Percentiles rank a stretch among this genome's conserved stretches.
Conservation (phyloP, 2,113 vertebrate genomes). For the Bubalus kerabau region DNA sequence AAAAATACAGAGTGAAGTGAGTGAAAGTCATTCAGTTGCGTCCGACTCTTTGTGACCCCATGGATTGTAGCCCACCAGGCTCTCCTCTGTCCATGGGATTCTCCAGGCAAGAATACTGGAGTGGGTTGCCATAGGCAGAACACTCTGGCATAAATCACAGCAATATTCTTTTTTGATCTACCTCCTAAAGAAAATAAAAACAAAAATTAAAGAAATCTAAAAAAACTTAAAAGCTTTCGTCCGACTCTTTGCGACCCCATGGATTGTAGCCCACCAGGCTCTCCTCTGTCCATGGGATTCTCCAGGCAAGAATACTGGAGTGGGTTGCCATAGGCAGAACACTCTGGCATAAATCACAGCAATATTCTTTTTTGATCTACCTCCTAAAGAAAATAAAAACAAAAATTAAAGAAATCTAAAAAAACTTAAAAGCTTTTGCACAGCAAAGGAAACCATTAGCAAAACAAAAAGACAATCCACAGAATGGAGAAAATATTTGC, state of each 20-base stretch:
- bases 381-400: not conserved
- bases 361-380: not conserved
- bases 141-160: not conserved
- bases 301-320: not conserved
- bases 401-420: not conserved
- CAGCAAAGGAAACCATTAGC: not conserved
- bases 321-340: not conserved
- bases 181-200: not conserved
- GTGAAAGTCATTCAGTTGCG: rapidly evolving
- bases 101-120: not conserved
- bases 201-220: not conserved
- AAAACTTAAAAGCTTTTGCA: not conserved
- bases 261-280: not conserved
- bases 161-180: not conserved
- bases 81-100: not conserved
- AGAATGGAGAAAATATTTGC: not conserved
- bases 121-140: not conserved
- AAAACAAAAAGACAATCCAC: not conserved
- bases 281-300: not conserved
- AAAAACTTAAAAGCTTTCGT: not conserved
- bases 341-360: not conserved
- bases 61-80: not conserved
- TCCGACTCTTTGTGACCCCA: not conserved
- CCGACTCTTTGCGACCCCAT: not conserved
- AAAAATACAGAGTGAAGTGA: not conserved